phyloP scores from a whole-genome alignment of 2,888 invertebrate species.

The Ditula angustiorana region DNA sequence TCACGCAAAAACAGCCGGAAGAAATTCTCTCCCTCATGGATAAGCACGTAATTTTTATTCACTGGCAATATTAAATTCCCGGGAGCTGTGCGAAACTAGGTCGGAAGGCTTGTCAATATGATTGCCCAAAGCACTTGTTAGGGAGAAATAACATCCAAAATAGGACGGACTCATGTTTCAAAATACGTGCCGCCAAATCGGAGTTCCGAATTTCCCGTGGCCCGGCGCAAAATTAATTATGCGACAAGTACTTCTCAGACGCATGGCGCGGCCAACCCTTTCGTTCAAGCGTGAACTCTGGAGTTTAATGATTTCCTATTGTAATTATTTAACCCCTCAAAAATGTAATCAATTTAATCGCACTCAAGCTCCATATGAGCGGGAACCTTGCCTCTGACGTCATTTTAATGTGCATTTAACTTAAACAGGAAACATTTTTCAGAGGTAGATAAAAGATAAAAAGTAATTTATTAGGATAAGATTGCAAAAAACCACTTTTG shows the following conservation, averaged over 20 bases:
- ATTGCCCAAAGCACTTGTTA: neutral
- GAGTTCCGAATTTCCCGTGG: constrained; percentile 9
- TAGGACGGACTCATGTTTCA: neutral
- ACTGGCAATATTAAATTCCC: constrained; percentile 1
- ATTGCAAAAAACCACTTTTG: too few species aligned
- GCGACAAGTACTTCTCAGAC: constrained; percentile 9
- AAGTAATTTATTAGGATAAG: too few species aligned
- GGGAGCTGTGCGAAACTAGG: neutral
- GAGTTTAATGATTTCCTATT: constrained; percentile 7
- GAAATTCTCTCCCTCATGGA: neutral
- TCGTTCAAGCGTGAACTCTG: constrained; percentile 11
- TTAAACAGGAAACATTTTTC: too few species aligned
- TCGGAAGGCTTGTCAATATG: constrained; percentile 2
- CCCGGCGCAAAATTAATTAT: constrained; percentile 19
- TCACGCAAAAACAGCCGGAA: neutral
- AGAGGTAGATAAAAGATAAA: too few species aligned
- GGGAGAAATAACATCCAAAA: constrained; percentile 1
- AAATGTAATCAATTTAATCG: neutral
- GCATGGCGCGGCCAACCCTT: neutral
- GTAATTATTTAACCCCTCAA: neutral
- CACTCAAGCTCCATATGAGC: neutral
- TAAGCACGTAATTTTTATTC: constrained; percentile 1
- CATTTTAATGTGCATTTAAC: neutral
- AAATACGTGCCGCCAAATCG: constrained; percentile 8
- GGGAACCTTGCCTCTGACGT: neutral